Base-by-base conservation (phyloP, 2,113 vertebrate species). In the Motacilla tschutschensis region DNA sequence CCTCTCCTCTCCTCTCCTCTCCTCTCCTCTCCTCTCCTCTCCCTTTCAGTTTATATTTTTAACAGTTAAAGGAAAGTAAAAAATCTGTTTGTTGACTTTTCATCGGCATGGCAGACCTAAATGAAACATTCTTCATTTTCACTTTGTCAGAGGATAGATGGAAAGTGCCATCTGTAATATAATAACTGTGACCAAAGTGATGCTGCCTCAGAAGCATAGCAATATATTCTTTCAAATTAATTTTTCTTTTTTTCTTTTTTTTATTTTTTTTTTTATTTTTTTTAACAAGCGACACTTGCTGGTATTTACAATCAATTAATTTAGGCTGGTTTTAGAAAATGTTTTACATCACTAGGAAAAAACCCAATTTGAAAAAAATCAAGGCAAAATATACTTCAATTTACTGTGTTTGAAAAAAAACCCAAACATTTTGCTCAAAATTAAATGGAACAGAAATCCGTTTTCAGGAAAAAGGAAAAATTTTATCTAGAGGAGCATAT, bases 101-200 rank as follows among this genome's bases (percentile, higher is more conserved):
- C 29, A 24, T 78, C 36, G 83, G 41, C 51, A 77, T 59, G 29
- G 28, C 51, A 93, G 44, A 80, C n/a, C 51, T 66, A 71, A 90
- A 88, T 11, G 65, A 71, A 70, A 40, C 24, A 54, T 46, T 85
- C 16, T 77, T 62, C 57, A 40, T 86, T 86, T 88, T 31, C 81
- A 74, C 78, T 93, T 79, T 80, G 70, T 88, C 87, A 80, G 53
- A 81, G 40, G 41, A 84, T 78, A 63, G 78, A 90, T 44, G 63
- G 41, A 90, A 92, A 78, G 41, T 66, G 38, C 82, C 87, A 93
- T 90, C 84, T 92, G 81, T 75, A 88, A 55, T 44, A 76, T 51
- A 89, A 85, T 83, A 90, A 65, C 70, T 80, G 67, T 55, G 62
- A 93, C 74, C 69, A 80, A 75, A 3, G 3, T 33, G 59, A 64